Evolutionary conservation across 2,797 vertebrate species (phyloP).

Genomic region (Perodicticus potto): DNA sequence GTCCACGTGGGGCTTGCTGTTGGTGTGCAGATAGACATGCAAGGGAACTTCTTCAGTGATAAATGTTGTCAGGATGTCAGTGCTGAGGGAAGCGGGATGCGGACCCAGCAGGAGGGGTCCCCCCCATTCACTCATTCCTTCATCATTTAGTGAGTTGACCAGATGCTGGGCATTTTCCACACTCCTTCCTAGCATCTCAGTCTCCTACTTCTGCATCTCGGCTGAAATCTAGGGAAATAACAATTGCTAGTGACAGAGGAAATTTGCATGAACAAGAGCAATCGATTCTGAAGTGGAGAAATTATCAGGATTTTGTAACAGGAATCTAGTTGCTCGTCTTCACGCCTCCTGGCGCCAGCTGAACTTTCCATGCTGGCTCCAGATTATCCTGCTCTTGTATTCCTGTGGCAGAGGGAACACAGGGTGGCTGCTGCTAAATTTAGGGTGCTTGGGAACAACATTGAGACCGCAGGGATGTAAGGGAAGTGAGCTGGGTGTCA

Average conservation of each 20-base stretch:
- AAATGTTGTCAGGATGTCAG: no score
- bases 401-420: neutral
- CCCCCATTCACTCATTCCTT: neutral
- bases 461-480: neutral
- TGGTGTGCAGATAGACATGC: neutral
- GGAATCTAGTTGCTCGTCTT: slow-evolving; percentile 3
- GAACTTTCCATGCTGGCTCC: neutral
- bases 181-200: fast-evolving
- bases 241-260: neutral
- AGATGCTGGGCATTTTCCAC: neutral
- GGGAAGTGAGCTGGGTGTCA: neutral
- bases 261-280: neutral
- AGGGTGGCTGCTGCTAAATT: slow-evolving; percentile 21
- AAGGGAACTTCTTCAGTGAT: neutral
- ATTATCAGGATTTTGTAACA: neutral
- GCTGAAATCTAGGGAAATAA: neutral
- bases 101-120: neutral
- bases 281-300: neutral
- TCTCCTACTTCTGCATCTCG: neutral
- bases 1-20: neutral
- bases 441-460: neutral
- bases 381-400: neutral
- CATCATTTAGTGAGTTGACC: neutral
- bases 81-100: neutral
- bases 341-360: slow-evolving; percentile 9